Evolutionary conservation across 2,797 vertebrate genomes (phyloP).

Genomic region (Hapalemur alaotrensis): DNA sequence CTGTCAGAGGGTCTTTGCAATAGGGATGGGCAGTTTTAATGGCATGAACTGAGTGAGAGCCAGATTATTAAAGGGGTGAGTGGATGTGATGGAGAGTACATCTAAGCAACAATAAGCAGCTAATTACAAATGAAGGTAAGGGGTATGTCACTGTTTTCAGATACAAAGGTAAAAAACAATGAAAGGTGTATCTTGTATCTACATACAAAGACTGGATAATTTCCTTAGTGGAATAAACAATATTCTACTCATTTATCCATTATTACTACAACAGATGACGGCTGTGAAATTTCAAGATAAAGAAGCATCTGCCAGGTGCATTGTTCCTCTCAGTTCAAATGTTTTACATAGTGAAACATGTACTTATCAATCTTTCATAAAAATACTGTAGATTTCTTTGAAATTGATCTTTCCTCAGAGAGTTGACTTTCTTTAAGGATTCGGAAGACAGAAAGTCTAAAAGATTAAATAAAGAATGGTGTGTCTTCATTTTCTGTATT

Average conservation of each 20-base stretch:
- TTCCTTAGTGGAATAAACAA: conserved; percentile 50
- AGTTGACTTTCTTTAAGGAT: conserved; percentile 36
- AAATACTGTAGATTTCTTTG: conserved; percentile 49
- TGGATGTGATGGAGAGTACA: background rate
- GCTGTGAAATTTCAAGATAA: conserved; percentile 51
- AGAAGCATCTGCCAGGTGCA: conserved; percentile 37
- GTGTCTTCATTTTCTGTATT: background rate
- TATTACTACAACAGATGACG: conserved; percentile 49
- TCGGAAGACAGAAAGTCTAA: conserved; percentile 33
- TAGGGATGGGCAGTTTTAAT: background rate
- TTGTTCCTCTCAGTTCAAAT: conserved; percentile 61
- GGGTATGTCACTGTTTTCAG: background rate
- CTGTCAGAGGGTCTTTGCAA: background rate
- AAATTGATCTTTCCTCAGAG: conserved; percentile 43
- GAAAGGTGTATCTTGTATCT: background rate
- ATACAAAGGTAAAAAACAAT: background rate
- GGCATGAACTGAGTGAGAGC: background rate
- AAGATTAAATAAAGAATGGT: conserved; percentile 51
- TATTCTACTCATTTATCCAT: background rate
- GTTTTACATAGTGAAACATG: conserved; percentile 59
- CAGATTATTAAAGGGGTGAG: background rate
- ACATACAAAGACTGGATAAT: background rate
- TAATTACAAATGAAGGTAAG: background rate
- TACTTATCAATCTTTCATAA: conserved; percentile 61
- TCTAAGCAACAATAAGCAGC: background rate